Evolutionary conservation across 2,888 invertebrate species (phyloP), one percentile per base, ranked within the genome.

Genomic region (Ormyrus thymus): DNA sequence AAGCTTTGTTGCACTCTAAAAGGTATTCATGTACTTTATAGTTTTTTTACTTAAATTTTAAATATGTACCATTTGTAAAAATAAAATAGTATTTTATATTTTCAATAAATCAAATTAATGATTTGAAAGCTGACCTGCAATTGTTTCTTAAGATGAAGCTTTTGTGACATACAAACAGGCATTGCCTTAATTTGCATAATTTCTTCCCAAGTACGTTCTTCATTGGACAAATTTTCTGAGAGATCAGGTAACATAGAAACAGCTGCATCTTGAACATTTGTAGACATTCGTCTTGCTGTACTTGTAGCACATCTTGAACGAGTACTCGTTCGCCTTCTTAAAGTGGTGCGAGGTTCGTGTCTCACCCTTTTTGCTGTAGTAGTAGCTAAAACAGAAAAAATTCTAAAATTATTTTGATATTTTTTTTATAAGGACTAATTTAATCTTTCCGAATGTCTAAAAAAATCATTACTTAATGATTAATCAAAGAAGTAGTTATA

Each of bases 171-270:
- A 7, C 94, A 94, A 7, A 96, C 93, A 0, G 96, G 96, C 94
- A 96, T 94, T 0, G 95, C 93, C 86, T 96, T 96, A 82, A 96
- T 95, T 88, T 95, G 94, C 94, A 95, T 95, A 65, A 96, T 95
- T 89, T 96, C 95, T 84, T 96, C 95, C 95, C 95, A 96, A 0
- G 95, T 95, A 0, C 94, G 92, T 86, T 95, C 95, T 87, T 96
- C 96, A 84, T 96, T 96, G 0, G 95, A 95, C 62, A 95, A 90
- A 88, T 95, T 95, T 87, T 95, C 95, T 90, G 96, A 95, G n/a
- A 96, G 89, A 89, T 96, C 96, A 0, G 96, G 96, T 83, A 96
- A 87, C 94, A 95, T 95, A 0, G 96, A 94, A 3, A 95, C 93
- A 81, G 95, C 94, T 71, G 95, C 93, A 86, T 95, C 95, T 87